phyloP scores from a whole-genome alignment of 1,140 invertebrate genomes.

The Hyles euphorbiae region DNA sequence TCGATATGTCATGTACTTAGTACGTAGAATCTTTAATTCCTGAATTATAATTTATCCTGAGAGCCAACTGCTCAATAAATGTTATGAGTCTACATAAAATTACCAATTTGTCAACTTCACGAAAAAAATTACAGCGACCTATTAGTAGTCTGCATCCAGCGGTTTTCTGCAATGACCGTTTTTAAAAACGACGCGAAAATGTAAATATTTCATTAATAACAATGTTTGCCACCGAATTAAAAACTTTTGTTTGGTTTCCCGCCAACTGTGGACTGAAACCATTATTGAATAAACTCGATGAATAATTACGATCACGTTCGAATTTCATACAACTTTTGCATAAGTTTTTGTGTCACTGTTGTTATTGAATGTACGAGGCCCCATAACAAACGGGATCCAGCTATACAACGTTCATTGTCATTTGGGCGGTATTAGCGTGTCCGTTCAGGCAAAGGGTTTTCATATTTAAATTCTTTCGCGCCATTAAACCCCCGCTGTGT shows the following conservation, averaged over 20 bases:
- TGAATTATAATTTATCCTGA: too few relatives aligned
- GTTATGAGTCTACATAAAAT: too few relatives aligned
- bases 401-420: neutral
- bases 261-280: neutral
- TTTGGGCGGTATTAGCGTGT: conserved; percentile 12
- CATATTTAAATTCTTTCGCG: conserved; percentile 48
- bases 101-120: too few relatives aligned
- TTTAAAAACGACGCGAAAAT: too few relatives aligned
- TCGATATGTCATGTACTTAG: too few relatives aligned
- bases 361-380: neutral
- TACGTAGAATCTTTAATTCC: too few relatives aligned
- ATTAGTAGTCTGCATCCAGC: too few relatives aligned
- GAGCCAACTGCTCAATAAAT: too few relatives aligned
- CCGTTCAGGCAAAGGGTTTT: conserved; percentile 19
- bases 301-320: conserved; percentile 8
- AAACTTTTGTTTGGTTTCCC: neutral
- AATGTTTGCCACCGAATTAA: neutral
- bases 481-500: conserved; percentile 34
- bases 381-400: neutral
- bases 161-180: too few relatives aligned
- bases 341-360: neutral
- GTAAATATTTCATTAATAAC: neutral
- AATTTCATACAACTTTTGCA: conserved; percentile 4
- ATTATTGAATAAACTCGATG: conserved; percentile 3
- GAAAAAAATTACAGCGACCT: too few relatives aligned